Conservation (phyloP, 2,797 vertebrate species). For the Chiropotes sagulatus region DNA sequence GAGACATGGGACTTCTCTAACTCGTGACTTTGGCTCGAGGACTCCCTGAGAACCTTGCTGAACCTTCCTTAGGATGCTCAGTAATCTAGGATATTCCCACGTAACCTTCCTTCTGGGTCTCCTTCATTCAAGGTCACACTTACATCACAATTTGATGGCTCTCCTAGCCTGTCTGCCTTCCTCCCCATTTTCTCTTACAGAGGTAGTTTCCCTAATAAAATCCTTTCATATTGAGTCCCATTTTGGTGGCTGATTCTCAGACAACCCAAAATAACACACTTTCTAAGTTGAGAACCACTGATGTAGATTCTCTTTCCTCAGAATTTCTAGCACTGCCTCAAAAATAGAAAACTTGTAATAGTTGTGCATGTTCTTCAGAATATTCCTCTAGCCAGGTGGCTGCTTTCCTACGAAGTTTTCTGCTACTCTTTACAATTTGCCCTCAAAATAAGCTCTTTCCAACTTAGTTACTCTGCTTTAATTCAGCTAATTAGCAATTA, state of each 20-base stretch:
- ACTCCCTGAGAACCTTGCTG: not conserved
- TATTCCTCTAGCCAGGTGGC: not conserved
- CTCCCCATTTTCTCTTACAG: not conserved
- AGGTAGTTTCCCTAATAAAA: constrained; percentile 57
- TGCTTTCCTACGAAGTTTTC: not conserved
- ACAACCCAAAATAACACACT: constrained; percentile 57
- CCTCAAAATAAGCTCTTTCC: not conserved
- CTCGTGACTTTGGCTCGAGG: not conserved
- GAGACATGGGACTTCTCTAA: not conserved
- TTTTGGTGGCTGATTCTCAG: constrained; percentile 29
- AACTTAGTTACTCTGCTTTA: not conserved
- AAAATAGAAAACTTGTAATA: constrained; percentile 46
- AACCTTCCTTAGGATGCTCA: not conserved
- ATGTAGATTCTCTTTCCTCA: constrained; percentile 52
- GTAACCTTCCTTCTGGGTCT: not conserved
- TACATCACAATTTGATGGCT: not conserved
- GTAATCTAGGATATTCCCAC: not conserved
- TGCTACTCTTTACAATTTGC: not conserved
- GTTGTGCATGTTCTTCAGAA: not conserved
- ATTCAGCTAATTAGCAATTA: not conserved
- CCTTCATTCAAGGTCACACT: not conserved
- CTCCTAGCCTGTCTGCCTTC: not conserved
- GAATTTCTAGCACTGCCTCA: constrained; percentile 25
- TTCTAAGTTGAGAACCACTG: constrained; percentile 54
- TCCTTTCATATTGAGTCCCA: not conserved